These are phyloP conservation scores for Habropoda laboriosa DNA, from an alignment of 1,140 invertebrate genomes.

Conservation along the genomic window DNA sequence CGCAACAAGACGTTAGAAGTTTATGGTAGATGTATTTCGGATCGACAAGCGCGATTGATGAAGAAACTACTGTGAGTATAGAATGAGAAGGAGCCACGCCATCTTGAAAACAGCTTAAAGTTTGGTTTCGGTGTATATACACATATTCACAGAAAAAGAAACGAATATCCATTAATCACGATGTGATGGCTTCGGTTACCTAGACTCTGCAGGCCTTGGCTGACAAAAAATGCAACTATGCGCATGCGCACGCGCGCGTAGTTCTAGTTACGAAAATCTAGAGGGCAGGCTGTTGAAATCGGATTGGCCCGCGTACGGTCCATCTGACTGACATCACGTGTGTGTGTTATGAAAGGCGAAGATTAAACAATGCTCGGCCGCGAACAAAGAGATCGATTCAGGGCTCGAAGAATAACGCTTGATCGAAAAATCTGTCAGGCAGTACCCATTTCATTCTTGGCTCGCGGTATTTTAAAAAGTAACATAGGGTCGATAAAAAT, in stretches of 20 bases:
- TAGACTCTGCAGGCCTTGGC: too few relatives aligned
- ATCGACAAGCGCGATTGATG: constrained; percentile 14
- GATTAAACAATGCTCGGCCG: constrained; percentile 26
- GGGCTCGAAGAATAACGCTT: background rate
- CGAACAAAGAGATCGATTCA: constrained; percentile 9
- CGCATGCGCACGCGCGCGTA: too few relatives aligned
- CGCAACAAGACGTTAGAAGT: background rate
- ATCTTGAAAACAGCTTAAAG: background rate
- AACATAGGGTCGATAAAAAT: background rate
- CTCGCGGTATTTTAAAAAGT: background rate
- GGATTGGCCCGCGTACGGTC: background rate
- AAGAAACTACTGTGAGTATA: too few relatives aligned
- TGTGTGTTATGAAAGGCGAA: constrained; percentile 5
- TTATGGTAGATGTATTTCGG: background rate
- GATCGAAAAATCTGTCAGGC: constrained; percentile 23
- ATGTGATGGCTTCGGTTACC: background rate
- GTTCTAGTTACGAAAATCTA: background rate
- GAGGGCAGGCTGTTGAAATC: background rate
- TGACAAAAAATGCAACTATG: background rate
- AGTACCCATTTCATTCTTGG: background rate
- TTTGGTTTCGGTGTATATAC: background rate
- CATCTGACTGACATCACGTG: background rate
- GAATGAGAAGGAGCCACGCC: background rate
- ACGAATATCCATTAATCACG: background rate
- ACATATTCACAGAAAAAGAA: too few relatives aligned